These are phyloP conservation scores for Thymelicus sylvestris DNA, from an alignment of 2,888 invertebrate species.

Conservation along the genomic window DNA sequence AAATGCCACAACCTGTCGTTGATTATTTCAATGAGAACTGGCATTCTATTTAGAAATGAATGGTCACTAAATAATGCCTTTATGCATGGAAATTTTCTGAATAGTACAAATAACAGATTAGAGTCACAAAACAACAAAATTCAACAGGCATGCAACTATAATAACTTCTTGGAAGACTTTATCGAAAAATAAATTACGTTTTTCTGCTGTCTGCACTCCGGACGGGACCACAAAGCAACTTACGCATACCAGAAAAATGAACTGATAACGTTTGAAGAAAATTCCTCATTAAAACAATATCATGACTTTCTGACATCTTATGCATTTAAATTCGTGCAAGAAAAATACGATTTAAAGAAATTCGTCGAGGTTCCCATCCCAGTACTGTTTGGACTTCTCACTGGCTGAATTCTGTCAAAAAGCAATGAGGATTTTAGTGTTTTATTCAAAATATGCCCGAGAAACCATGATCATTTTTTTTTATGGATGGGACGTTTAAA, in stretches of 20 bases:
- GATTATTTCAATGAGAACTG: conserved; percentile 34
- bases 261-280: conserved; percentile 28
- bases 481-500: too few species aligned
- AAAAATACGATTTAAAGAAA: conserved; percentile 21
- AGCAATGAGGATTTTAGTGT: too few species aligned
- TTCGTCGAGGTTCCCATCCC: conserved; percentile 7
- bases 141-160: conserved; percentile 32
- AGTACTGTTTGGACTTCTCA: too few species aligned
- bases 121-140: conserved; percentile 36
- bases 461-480: too few species aligned
- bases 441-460: too few species aligned
- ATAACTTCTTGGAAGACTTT: conserved; percentile 36
- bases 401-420: too few species aligned
- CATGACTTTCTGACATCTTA: conserved; percentile 29
- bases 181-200: conserved; percentile 17
- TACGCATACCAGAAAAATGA: conserved; percentile 29
- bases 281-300: conserved; percentile 28
- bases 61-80: conserved; percentile 36
- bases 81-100: conserved; percentile 35
- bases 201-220: background rate
- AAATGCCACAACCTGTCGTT: conserved; percentile 31
- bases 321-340: conserved; percentile 27
- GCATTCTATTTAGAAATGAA: conserved; percentile 34
- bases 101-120: conserved; percentile 33
- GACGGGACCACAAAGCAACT: conserved; percentile 30